phyloP scores from a whole-genome alignment of 2,113 vertebrate species.

The Nestor notabilis region DNA sequence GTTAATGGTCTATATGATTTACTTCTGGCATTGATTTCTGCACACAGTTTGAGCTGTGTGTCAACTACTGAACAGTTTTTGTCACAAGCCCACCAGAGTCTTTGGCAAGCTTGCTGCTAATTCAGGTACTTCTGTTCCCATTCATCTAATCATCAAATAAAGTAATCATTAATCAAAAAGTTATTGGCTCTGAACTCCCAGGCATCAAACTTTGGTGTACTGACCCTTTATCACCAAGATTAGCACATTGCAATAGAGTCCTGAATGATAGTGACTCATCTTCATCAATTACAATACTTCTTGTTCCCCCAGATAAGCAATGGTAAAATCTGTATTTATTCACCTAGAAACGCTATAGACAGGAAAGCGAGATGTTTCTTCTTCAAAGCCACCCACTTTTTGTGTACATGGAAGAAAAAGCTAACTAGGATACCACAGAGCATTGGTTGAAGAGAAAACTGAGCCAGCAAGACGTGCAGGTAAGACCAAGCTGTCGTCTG shows the following conservation, averaged over 20 bases:
- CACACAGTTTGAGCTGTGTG: neutral
- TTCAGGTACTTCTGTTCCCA: neutral
- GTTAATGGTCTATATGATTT: neutral
- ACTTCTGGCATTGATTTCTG: neutral
- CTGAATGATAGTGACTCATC: neutral
- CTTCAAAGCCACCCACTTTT: neutral
- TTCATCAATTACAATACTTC: neutral
- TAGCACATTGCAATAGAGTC: neutral
- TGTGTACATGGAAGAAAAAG: neutral
- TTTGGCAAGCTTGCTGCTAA: neutral
- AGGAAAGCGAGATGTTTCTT: neutral
- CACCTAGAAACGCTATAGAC: neutral
- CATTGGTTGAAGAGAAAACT: neutral
- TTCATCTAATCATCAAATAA: neutral
- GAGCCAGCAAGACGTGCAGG: neutral
- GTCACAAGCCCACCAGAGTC: neutral
- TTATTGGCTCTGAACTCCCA: neutral
- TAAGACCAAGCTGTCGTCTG: neutral
- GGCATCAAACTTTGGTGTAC: neutral
- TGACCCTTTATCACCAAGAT: neutral
- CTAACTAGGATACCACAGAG: neutral
- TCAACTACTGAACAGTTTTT: neutral
- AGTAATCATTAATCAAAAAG: neutral
- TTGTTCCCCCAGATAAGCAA: neutral
- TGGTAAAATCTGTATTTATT: neutral